Evolutionary conservation across 2,113 vertebrate species (phyloP).

Genomic region (Physeter macrocephalus): DNA sequence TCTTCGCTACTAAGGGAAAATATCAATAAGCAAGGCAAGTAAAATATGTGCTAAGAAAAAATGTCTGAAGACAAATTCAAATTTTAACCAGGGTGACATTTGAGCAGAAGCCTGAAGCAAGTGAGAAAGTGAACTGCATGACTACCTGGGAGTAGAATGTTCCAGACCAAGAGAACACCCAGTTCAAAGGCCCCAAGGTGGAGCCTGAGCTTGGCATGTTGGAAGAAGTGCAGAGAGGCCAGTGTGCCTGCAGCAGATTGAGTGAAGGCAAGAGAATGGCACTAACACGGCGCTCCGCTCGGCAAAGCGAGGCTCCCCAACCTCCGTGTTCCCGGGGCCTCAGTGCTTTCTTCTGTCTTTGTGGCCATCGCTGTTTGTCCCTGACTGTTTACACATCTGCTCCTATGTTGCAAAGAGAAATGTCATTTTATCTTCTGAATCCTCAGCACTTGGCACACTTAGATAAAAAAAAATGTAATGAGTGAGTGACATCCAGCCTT

Average conservation of each 20-base stretch:
- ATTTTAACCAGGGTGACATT: background rate
- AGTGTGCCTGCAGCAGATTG: background rate
- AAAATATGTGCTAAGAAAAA: background rate
- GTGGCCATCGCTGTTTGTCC: background rate
- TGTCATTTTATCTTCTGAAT: background rate
- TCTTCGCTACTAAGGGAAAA: background rate
- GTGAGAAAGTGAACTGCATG: background rate
- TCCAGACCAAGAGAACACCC: background rate
- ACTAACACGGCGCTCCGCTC: rapidly evolving
- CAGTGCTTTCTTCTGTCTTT: background rate
- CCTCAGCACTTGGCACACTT: background rate
- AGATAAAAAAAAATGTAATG: background rate
- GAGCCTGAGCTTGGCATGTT: background rate
- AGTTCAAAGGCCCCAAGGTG: background rate
- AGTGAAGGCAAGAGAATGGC: background rate
- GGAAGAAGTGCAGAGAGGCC: background rate
- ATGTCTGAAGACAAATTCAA: background rate
- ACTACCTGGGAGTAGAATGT: background rate
- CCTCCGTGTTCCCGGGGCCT: background rate
- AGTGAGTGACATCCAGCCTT: background rate
- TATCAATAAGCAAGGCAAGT: background rate
- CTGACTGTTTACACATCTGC: background rate
- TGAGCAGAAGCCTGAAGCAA: background rate
- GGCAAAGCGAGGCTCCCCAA: background rate
- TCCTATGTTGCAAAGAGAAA: background rate